Percentiles rank a stretch among this genome's conserved stretches.
Evolutionary conservation across 2,888 invertebrate genomes (phyloP).

Genomic region (Leptinotarsa tumamoca): DNA sequence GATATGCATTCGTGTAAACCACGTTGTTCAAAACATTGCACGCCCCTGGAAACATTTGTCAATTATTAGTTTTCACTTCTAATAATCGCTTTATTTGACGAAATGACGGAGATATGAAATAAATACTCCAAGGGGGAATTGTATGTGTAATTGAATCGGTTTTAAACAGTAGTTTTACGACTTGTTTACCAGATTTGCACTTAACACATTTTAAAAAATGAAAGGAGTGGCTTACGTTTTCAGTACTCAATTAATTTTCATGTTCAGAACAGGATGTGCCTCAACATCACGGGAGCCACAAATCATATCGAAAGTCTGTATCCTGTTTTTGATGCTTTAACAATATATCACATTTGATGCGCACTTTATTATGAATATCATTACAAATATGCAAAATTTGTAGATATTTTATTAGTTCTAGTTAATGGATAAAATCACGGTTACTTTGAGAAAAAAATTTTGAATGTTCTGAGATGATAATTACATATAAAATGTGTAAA

Average conservation of each 20-base stretch:
- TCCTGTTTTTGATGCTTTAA: background rate
- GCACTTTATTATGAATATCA: background rate
- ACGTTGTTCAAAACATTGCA: background rate
- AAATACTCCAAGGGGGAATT: background rate
- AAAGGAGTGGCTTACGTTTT: constrained; percentile 10
- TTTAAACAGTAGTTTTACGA: constrained; percentile 16
- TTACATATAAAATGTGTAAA: background rate
- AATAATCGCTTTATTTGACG: background rate
- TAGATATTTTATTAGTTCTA: background rate
- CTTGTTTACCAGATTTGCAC: constrained; percentile 10
- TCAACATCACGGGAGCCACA: background rate
- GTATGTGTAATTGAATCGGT: background rate
- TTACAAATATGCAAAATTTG: constrained; percentile 3
- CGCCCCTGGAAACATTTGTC: background rate
- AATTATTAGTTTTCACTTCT: background rate
- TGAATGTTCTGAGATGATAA: background rate
- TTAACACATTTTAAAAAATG: constrained; percentile 1
- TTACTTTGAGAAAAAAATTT: background rate
- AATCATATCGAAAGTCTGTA: background rate
- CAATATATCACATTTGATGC: background rate
- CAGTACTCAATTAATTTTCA: constrained; percentile 13
- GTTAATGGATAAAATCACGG: background rate
- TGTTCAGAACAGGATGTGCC: constrained; percentile 8
- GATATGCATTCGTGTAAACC: background rate
- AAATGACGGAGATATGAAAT: background rate